Evolutionary conservation across 2,888 invertebrate species (phyloP).

Genomic region (Chaetogeoica ovagalla): DNA sequence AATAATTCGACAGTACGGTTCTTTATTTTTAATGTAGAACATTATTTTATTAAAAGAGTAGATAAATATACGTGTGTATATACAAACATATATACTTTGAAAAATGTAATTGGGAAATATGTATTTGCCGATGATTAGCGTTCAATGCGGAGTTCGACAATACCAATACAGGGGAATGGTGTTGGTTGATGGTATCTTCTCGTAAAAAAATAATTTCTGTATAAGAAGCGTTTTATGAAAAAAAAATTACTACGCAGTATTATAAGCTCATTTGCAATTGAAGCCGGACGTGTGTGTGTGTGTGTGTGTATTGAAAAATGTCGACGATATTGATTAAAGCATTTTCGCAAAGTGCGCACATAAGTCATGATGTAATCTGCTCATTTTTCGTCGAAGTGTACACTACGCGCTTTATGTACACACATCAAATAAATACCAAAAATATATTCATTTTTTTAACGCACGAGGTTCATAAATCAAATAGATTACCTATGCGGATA

Average conservation of each 20-base stretch:
- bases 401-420: too few relatives aligned
- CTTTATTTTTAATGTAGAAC: background rate
- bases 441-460: background rate
- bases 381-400: background rate
- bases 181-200: too few relatives aligned
- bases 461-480: background rate
- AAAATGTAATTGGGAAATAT: background rate
- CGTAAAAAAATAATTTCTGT: too few relatives aligned
- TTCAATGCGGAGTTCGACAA: background rate
- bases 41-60: background rate
- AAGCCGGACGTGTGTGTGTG: background rate
- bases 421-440: background rate
- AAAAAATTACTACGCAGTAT: background rate
- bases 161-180: background rate
- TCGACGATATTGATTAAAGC: slow-evolving; percentile 30
- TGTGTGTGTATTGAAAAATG: slow-evolving; percentile 21
- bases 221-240: too few relatives aligned
- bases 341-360: slow-evolving; percentile 19
- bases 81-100: background rate
- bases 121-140: background rate
- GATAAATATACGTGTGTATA: background rate
- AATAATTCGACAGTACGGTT: too few relatives aligned
- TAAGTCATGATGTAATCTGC: slow-evolving; percentile 39
- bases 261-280: slow-evolving; percentile 9
- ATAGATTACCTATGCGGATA: background rate